phyloP scores from a whole-genome alignment of 1,140 invertebrate species.

The Polypedilum vanderplanki region DNA sequence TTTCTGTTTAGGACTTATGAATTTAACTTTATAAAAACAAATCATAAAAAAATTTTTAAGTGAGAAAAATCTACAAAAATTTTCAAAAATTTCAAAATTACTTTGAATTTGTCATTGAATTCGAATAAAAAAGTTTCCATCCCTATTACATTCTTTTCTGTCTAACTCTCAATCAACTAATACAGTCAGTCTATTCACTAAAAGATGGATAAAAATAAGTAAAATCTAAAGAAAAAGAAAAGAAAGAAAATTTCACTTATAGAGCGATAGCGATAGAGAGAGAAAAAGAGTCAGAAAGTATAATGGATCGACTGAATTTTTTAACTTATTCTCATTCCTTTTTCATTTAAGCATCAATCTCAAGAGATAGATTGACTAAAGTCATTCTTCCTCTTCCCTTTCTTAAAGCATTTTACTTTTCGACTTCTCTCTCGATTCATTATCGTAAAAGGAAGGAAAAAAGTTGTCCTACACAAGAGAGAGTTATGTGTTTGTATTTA shows the following conservation, averaged over 20 bases:
- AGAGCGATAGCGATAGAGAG: background rate
- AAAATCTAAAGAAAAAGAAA: background rate
- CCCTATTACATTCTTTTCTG: too few species aligned
- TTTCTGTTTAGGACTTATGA: too few species aligned
- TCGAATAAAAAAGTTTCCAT: too few species aligned
- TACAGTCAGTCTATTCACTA: too few species aligned
- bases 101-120: too few species aligned
- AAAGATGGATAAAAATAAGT: too few species aligned
- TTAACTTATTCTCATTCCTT: slow-evolving; percentile 13
- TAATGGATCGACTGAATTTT: slow-evolving; percentile 18
- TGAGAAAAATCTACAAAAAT: too few species aligned
- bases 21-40: too few species aligned
- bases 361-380: slow-evolving; percentile 9
- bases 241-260: background rate
- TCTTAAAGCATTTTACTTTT: background rate
- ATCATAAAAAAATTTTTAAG: too few species aligned
- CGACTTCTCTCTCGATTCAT: background rate
- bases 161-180: too few species aligned
- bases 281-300: background rate
- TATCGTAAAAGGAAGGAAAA: background rate
- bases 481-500: background rate
- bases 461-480: background rate
- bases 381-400: background rate
- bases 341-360: background rate
- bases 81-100: too few species aligned